Conservation (phyloP, 2,888 invertebrate species). For the Agrypnus murinus region DNA sequence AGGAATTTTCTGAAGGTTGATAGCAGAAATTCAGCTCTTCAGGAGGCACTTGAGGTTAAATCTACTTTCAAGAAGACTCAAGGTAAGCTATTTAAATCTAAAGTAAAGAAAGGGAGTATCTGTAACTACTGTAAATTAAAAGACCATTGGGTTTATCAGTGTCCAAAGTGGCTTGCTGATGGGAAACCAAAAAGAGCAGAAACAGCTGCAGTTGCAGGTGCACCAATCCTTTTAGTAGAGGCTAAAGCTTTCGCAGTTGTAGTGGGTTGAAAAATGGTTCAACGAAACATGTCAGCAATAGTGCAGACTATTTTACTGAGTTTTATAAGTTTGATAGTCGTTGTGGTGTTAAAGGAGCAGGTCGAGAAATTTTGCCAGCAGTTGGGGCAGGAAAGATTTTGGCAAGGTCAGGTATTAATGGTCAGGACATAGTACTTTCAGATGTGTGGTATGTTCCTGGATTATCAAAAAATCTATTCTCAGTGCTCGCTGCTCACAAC, state of each 20-base stretch:
- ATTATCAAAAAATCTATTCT: slow-evolving; percentile 58
- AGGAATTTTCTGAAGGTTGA: no score
- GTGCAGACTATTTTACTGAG: slow-evolving; percentile 44
- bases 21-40: no score
- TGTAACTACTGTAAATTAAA: neutral
- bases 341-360: slow-evolving; percentile 53
- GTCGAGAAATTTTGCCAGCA: slow-evolving; percentile 50
- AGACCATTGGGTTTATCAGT: neutral
- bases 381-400: slow-evolving; percentile 40
- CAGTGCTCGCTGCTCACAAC: slow-evolving; percentile 57
- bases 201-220: no score
- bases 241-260: neutral
- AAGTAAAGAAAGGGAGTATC: neutral
- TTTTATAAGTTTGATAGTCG: slow-evolving; percentile 49
- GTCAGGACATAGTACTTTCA: no score
- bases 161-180: neutral
- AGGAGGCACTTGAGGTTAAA: no score
- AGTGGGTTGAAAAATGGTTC: neutral
- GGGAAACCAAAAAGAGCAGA: neutral
- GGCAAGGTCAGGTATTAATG: no score
- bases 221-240: neutral
- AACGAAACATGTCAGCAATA: slow-evolving; percentile 22
- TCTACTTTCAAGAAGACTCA: no score
- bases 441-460: slow-evolving; percentile 59
- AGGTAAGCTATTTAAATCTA: neutral